A percentile compares a stretch with the other conserved stretches of the same genome.
Conservation (phyloP, 2,113 vertebrate species). For the Myrmophylax atrothorax region DNA sequence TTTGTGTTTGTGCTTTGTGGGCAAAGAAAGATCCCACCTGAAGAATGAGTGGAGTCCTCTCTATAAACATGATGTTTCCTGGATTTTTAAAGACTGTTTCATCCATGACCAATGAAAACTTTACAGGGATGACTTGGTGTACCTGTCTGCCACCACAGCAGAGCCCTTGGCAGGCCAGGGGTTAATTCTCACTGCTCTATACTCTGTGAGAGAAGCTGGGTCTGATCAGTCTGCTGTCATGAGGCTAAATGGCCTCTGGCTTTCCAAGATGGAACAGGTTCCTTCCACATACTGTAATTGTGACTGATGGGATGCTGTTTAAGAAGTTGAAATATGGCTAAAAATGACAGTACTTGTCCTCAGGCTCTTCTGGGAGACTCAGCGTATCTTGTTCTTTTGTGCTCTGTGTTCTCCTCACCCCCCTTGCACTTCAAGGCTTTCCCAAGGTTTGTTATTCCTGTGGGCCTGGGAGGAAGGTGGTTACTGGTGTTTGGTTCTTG, state of each 20-base stretch:
- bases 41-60: not conserved
- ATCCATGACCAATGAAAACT: not conserved
- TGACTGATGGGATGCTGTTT: not conserved
- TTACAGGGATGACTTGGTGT: not conserved
- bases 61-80: not conserved
- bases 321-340: conserved; percentile 29
- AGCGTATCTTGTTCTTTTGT: not conserved
- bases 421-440: not conserved
- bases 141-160: not conserved
- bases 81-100: not conserved
- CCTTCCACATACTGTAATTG: conserved; percentile 8
- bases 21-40: not conserved
- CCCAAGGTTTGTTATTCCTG: not conserved
- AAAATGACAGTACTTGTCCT: conserved; percentile 20
- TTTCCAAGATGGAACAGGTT: conserved; percentile 46
- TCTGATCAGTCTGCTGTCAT: not conserved
- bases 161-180: not conserved
- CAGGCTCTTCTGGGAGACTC: conserved; percentile 6
- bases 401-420: not conserved
- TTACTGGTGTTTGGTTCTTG: accelerated
- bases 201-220: not conserved
- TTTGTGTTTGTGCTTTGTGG: not conserved
- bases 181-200: not conserved
- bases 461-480: not conserved
- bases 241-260: conserved; percentile 10